These are phyloP conservation scores for Acanthopleura granulata DNA, from an alignment of 2,888 invertebrate genomes.

Conservation along the genomic window DNA sequence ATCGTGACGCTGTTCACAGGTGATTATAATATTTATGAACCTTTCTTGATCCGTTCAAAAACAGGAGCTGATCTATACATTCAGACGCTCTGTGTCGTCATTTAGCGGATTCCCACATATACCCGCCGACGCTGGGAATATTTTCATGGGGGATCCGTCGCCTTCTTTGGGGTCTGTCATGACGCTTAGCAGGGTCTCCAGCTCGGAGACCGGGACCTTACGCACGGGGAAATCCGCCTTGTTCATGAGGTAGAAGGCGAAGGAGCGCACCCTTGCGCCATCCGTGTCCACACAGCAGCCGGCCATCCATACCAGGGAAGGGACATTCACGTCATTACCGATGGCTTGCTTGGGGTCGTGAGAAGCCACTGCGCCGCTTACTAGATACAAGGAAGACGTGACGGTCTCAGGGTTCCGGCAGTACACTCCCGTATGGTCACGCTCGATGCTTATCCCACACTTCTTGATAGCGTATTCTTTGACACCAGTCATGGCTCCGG, in stretches of 20 bases:
- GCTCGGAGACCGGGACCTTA: constrained; percentile 46
- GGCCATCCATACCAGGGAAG: constrained; percentile 54
- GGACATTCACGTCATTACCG: constrained; percentile 55
- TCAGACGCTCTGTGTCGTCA: constrained; percentile 39
- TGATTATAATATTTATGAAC: too few relatives aligned
- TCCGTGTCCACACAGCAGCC: constrained; percentile 54
- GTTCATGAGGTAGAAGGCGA: constrained; percentile 54
- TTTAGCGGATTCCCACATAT: constrained; percentile 49
- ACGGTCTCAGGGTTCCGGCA: background rate
- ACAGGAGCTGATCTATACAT: background rate
- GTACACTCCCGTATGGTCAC: constrained; percentile 11
- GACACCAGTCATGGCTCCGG: constrained; percentile 37
- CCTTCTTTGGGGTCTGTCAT: constrained; percentile 18
- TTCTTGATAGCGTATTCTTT: constrained; percentile 45
- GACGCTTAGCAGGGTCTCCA: constrained; percentile 45
- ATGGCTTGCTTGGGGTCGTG: constrained; percentile 37
- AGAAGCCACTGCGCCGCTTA: constrained; percentile 40
- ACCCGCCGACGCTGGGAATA: constrained; percentile 53
- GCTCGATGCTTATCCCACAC: constrained; percentile 38
- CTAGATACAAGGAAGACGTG: constrained; percentile 29
- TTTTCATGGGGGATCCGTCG: constrained; percentile 28
- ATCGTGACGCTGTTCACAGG: too few relatives aligned
- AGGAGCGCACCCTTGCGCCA: constrained; percentile 39
- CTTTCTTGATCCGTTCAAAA: too few relatives aligned
- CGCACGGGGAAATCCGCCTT: constrained; percentile 35